Percentiles rank a stretch among this genome's conserved stretches.
Conservation (phyloP, 1,140 invertebrate genomes). For the Dreissena rostriformis region DNA sequence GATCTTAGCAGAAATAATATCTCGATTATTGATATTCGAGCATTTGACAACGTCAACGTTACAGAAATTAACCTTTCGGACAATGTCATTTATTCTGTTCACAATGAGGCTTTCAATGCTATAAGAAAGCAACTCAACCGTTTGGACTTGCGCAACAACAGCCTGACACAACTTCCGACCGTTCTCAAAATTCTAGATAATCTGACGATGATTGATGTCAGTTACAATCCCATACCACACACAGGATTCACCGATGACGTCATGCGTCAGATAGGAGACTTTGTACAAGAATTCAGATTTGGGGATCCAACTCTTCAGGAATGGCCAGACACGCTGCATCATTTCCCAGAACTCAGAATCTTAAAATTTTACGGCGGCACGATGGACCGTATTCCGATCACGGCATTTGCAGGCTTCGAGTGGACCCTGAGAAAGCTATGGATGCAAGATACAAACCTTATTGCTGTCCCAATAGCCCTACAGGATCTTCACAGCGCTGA, state of each 20-base stretch:
- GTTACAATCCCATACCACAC: constrained; percentile 30
- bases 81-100: constrained; percentile 7
- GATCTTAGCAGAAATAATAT: constrained; percentile 31
- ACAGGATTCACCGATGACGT: constrained; percentile 17
- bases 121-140: constrained; percentile 8
- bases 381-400: constrained; percentile 31
- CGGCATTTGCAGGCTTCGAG: constrained; percentile 44
- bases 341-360: constrained; percentile 6
- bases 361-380: constrained; percentile 40
- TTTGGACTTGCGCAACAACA: constrained; percentile 30
- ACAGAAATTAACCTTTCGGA: constrained; percentile 6
- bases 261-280: constrained; percentile 37
- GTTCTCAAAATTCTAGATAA: not conserved
- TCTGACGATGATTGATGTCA: constrained; percentile 2
- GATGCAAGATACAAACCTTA: constrained; percentile 42
- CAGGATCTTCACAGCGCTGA: constrained; percentile 35
- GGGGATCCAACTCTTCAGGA: constrained; percentile 11
- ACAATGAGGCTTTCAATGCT: constrained; percentile 5
- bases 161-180: not conserved
- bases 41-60: constrained; percentile 32
- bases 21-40: not conserved
- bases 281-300: constrained; percentile 31
- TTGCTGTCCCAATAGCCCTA: constrained; percentile 41
- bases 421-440: constrained; percentile 12
- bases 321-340: constrained; percentile 25